Conservation (phyloP, 1,140 invertebrate genomes). For the Proctacanthus coquilletti region DNA sequence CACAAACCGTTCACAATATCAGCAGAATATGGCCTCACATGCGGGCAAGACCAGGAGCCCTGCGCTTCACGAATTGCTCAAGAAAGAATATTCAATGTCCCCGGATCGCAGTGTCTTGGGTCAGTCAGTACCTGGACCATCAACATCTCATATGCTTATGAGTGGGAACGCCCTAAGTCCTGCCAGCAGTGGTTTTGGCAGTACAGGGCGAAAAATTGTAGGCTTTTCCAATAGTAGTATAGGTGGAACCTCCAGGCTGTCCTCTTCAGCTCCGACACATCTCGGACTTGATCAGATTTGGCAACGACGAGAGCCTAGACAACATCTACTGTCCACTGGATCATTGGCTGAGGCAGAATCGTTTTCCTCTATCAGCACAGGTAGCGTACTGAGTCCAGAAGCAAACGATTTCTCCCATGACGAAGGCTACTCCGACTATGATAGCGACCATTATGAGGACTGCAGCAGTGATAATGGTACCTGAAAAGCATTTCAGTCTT, state of each 20-base stretch:
- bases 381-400: constrained; percentile 67
- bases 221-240: too few species aligned
- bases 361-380: constrained; percentile 71
- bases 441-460: constrained; percentile 75
- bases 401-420: constrained; percentile 68
- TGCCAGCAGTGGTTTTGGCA: constrained; percentile 12
- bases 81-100: constrained; percentile 37
- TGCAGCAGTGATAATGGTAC: constrained; percentile 62
- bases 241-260: constrained; percentile 42
- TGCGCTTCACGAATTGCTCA: constrained; percentile 45
- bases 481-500: constrained; percentile 1
- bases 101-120: constrained; percentile 39
- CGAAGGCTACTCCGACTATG: constrained; percentile 51
- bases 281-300: constrained; percentile 57
- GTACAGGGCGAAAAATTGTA: too few species aligned
- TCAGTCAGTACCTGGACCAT: constrained; percentile 37
- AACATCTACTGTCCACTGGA: constrained; percentile 72
- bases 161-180: constrained; percentile 16
- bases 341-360: constrained; percentile 71
- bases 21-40: constrained; percentile 33
- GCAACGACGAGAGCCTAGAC: constrained; percentile 66
- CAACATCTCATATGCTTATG: constrained; percentile 8
- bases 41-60: constrained; percentile 28
- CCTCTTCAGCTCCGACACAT: constrained; percentile 70
- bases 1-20: constrained; percentile 42